Base-by-base conservation (phyloP, 2,113 vertebrate species). In the Dipodomys spectabilis region DNA sequence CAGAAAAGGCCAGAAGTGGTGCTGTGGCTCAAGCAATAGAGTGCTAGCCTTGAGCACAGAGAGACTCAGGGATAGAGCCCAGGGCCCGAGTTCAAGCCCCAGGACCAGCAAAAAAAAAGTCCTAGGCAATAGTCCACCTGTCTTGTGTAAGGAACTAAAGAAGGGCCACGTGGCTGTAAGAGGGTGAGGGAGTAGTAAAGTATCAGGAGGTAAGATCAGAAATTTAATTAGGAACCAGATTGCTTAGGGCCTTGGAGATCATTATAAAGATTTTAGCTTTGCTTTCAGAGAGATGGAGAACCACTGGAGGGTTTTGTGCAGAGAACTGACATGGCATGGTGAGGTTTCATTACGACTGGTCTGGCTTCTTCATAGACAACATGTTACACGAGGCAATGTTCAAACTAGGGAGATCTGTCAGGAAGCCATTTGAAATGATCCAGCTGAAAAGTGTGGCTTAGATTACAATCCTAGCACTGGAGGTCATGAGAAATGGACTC, bases 401-500 rank as follows among this genome's bases (percentile, higher is more conserved):
- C 0, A 44, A 85, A 93, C 64, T 15, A 92, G 35, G 71, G 44
- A 94, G 78, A 90, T 44, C 28, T 32, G 30, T 71, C 45, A 89
- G 32, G 84, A 82, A 0, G 30, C 57, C 78, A 64, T 65, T 87
- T 45, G 57, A 73, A 22, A 62, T 82, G 53, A 80, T 85, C 20
- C 20, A 69, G 11, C 7, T 44, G 35, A 95, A 44, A 69, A 57
- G 22, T 71, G 68, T 82, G 27, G 23, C 16, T 79, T 95, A 80
- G 73, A 90, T 65, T 6, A 39, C 27, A 23, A 28, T 44, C 16
- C 44, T 82, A 82, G 60, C 32, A 74, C 30, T 65, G 73, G 39
- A 68, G 13, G 60, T 84, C 67, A 90, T 71, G 22, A 83, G 75
- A 95, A 93, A 77, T 65, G n/a, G 23, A 69, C 81, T 95, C 78